Evolutionary conservation across 1,140 invertebrate species (phyloP).

Genomic region (Psilanteris sp.): DNA sequence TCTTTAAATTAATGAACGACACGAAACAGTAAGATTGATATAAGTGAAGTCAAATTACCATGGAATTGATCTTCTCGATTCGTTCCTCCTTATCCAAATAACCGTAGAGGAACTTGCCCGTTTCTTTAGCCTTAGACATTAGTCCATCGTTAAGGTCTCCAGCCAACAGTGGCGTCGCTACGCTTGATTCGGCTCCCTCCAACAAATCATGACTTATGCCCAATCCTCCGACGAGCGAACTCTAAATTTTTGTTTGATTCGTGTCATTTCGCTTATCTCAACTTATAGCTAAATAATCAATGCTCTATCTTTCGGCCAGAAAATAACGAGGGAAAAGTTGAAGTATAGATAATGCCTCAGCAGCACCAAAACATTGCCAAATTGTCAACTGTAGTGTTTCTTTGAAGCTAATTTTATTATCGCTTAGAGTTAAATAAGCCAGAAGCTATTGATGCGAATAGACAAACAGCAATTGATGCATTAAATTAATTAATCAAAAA

Average conservation of each 20-base stretch:
- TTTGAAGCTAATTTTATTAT: background rate
- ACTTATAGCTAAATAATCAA: conserved; percentile 38
- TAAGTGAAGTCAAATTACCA: conserved; percentile 79
- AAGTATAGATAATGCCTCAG: too few species aligned
- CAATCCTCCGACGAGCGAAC: conserved; percentile 76
- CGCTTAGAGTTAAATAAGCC: conserved; percentile 15
- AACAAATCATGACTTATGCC: conserved; percentile 77
- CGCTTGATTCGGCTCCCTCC: conserved; percentile 76
- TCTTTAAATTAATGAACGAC: too few species aligned
- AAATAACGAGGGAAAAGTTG: conserved; percentile 41
- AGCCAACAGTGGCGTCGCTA: conserved; percentile 80
- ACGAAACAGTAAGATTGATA: conserved; percentile 8
- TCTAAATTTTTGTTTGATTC: conserved; percentile 71
- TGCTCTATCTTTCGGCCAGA: conserved; percentile 36
- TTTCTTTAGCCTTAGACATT: conserved; percentile 89
- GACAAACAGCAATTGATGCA: conserved; percentile 1
- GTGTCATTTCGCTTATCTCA: conserved; percentile 44
- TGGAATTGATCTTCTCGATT: conserved; percentile 84
- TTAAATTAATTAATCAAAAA: too few species aligned
- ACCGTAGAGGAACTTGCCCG: conserved; percentile 86
- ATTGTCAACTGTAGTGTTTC: background rate
- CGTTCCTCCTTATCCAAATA: conserved; percentile 82
- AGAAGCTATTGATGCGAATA: conserved; percentile 11
- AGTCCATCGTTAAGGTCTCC: conserved; percentile 85
- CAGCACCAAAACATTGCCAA: too few species aligned